Conservation (phyloP, 2,113 vertebrate genomes). For the Passer montanus region DNA sequence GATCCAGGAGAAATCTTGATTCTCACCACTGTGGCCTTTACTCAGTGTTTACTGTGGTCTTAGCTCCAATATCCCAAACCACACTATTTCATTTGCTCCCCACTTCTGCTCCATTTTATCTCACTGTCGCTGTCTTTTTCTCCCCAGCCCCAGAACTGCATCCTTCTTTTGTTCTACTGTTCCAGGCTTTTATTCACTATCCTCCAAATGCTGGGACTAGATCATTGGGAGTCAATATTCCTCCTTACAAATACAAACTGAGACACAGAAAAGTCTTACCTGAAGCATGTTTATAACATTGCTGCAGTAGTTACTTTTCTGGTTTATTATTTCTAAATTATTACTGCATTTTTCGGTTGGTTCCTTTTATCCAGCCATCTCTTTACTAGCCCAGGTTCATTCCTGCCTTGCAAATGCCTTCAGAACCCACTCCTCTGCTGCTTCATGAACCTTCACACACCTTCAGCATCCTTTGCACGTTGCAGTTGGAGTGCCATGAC, state of each 20-base stretch:
- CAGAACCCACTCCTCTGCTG: neutral
- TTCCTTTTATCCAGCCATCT: neutral
- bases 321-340: neutral
- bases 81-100: neutral
- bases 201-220: neutral
- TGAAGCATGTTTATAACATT: neutral
- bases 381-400: neutral
- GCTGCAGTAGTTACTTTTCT: neutral
- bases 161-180: neutral
- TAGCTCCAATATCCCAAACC: neutral
- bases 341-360: neutral
- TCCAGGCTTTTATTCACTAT: neutral
- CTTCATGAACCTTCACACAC: neutral
- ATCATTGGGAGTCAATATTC: neutral
- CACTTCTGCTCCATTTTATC: neutral
- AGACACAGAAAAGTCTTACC: neutral
- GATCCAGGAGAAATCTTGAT: conserved; percentile 14
- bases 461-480: neutral
- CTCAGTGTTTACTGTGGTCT: neutral
- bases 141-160: neutral
- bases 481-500: neutral
- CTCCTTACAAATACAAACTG: neutral
- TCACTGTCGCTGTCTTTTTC: neutral
- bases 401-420: neutral
- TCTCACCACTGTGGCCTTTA: conserved; percentile 48